phyloP scores from a whole-genome alignment of 2,797 vertebrate species.

The Rhinichthys osculus region DNA sequence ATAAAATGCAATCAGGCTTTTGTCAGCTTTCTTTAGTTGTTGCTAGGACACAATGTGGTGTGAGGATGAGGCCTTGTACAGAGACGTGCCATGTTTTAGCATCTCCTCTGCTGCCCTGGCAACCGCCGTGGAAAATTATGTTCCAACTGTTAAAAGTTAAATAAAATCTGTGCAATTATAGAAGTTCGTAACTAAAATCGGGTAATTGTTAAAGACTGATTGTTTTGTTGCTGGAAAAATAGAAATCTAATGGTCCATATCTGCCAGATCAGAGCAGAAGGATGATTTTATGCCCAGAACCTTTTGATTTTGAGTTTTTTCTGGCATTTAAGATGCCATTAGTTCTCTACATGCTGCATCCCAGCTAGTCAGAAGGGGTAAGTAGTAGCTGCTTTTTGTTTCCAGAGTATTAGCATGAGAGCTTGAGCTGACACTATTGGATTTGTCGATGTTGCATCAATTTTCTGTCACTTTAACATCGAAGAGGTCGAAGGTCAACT shows the following conservation, averaged over 20 bases:
- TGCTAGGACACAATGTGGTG: conserved; percentile 68
- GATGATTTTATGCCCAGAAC: neutral
- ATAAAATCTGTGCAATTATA: conserved; percentile 7
- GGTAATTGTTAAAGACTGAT: neutral
- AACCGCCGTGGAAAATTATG: conserved; percentile 42
- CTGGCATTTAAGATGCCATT: conserved; percentile 16
- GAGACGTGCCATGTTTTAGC: conserved; percentile 41
- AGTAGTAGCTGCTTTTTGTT: neutral
- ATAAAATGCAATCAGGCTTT: neutral
- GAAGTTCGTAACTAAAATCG: neutral
- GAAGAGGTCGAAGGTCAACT: neutral
- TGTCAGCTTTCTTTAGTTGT: conserved; percentile 58
- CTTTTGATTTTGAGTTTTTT: neutral
- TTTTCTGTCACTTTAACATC: neutral
- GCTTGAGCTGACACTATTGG: neutral
- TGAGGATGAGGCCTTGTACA: conserved; percentile 54
- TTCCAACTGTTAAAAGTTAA: conserved; percentile 8
- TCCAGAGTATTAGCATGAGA: neutral
- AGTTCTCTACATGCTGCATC: neutral
- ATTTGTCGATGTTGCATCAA: neutral
- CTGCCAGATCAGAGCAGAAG: neutral
- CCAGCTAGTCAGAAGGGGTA: neutral
- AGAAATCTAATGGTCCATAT: neutral
- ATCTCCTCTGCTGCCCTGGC: conserved; percentile 54
- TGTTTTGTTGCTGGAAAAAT: conserved; percentile 1